Conservation (phyloP, 2,797 vertebrate genomes). For the Sebastes oblongus region DNA sequence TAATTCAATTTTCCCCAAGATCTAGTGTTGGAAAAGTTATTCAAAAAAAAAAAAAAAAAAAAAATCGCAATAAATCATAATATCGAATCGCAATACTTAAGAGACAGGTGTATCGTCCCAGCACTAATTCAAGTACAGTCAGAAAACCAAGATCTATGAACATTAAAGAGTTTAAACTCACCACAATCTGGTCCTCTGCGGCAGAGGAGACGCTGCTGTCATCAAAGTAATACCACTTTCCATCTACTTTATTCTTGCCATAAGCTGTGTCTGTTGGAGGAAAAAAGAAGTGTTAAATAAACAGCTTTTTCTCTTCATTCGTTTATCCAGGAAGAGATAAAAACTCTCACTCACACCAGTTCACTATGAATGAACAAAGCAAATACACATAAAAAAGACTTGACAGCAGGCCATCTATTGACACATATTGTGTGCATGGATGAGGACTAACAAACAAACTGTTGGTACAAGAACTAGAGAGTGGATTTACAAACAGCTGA, state of each 20-base stretch:
- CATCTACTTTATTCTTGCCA: constrained; percentile 91
- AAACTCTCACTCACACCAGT: background rate
- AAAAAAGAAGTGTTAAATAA: background rate
- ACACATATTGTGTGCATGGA: background rate
- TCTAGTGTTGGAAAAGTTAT: too few relatives aligned
- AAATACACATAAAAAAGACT: background rate
- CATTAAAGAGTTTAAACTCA: constrained; percentile 70
- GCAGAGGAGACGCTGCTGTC: constrained; percentile 93
- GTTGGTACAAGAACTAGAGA: background rate
- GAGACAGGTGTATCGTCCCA: too few relatives aligned
- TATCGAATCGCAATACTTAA: too few relatives aligned
- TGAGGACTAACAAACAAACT: background rate
- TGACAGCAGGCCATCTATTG: background rate
- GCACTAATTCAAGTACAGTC: background rate
- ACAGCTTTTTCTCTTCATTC: background rate
- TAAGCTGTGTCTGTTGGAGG: constrained; percentile 90
- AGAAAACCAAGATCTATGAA: background rate
- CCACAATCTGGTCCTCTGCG: constrained; percentile 96
- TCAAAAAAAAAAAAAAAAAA: too few relatives aligned
- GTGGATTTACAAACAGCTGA: background rate
- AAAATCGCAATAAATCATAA: too few relatives aligned
- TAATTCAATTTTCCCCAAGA: too few relatives aligned
- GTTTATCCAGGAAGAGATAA: background rate
- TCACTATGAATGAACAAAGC: background rate
- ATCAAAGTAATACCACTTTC: constrained; percentile 96